Percentiles rank a stretch among this genome's conserved stretches.
Evolutionary conservation across 2,888 invertebrate genomes (phyloP).

Genomic region (Seira musarum): DNA sequence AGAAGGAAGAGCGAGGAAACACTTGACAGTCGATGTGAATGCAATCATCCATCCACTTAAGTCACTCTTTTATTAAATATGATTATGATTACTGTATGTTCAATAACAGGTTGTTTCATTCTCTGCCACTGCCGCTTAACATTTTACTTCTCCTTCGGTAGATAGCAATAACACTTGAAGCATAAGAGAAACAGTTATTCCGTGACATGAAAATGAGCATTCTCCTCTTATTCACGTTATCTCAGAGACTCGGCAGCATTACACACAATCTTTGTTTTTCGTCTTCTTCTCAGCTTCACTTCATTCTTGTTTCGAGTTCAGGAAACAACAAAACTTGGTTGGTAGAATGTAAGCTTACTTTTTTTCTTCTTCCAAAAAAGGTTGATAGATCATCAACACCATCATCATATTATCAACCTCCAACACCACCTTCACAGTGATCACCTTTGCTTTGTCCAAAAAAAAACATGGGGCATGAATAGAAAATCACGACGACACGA

Average conservation of each 20-base stretch:
- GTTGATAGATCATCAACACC: conserved; percentile 32
- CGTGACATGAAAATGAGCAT: conserved; percentile 58
- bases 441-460: background rate
- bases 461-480: background rate
- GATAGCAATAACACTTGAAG: background rate
- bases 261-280: conserved; percentile 29
- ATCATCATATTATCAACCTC: background rate
- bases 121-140: background rate
- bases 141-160: background rate
- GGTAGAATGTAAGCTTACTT: conserved; percentile 5
- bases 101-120: background rate
- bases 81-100: background rate
- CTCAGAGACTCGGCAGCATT: background rate
- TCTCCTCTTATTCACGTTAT: conserved; percentile 2
- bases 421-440: background rate
- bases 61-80: background rate
- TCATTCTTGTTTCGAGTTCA: conserved; percentile 22
- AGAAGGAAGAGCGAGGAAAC: conserved; percentile 35
- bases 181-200: conserved; percentile 57
- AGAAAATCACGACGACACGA: background rate
- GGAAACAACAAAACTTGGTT: conserved; percentile 37
- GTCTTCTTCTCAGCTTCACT: conserved; percentile 14
- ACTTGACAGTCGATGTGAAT: background rate
- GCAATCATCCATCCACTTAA: background rate
- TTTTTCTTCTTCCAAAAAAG: conserved; percentile 48